A percentile compares a stretch with the other conserved stretches of the same genome.
phyloP scores from a whole-genome alignment of 2,113 vertebrate genomes.

The Xiphophorus couchianus region DNA sequence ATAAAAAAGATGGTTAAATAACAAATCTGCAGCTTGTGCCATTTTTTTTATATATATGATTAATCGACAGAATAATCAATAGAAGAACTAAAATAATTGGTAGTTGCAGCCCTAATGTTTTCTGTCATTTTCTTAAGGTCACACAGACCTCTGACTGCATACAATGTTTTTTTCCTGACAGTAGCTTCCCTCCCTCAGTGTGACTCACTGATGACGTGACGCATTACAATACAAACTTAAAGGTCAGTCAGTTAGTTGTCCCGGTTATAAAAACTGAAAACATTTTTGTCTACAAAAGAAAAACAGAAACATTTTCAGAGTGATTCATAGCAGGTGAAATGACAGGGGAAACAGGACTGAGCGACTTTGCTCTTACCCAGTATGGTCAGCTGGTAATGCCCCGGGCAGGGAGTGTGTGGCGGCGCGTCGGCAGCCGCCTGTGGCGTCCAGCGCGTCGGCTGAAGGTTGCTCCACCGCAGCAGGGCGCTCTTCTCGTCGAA shows the following conservation, averaged over 20 bases:
- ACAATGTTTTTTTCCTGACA: conserved; percentile 19
- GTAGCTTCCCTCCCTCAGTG: neutral
- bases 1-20: too few species aligned
- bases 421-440: conserved; percentile 54
- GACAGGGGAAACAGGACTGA: neutral
- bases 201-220: conserved; percentile 15
- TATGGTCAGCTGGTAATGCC: conserved; percentile 87
- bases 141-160: conserved; percentile 18
- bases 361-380: conserved; percentile 79
- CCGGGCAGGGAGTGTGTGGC: conserved; percentile 67
- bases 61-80: too few species aligned
- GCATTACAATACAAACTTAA: conserved; percentile 4
- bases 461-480: conserved; percentile 83
- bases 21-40: too few species aligned
- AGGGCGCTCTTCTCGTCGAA: conserved; percentile 78
- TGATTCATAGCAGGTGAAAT: neutral
- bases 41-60: too few species aligned
- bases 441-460: conserved; percentile 79
- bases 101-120: too few species aligned
- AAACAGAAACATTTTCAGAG: neutral
- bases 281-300: neutral
- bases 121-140: conserved; percentile 5
- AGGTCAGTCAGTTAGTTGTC: conserved; percentile 16
- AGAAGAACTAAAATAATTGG: too few species aligned
- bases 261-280: conserved; percentile 1